These are phyloP conservation scores for Eucera pruinosa DNA, from an alignment of 2,888 invertebrate genomes.

Conservation along the genomic window DNA sequence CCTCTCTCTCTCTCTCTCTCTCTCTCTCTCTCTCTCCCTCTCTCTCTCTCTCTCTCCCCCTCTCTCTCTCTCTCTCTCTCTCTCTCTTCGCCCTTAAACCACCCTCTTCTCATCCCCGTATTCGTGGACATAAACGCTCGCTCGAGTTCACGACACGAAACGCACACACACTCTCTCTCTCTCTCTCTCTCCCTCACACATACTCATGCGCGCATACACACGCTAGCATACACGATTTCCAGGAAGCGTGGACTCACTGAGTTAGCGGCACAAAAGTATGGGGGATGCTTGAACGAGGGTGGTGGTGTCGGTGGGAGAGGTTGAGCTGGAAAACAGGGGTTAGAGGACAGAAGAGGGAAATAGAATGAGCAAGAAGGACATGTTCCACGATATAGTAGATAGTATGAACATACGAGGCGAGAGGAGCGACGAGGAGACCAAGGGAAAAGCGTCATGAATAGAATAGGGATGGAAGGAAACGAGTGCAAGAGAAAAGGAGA, in stretches of 20 bases:
- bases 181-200: too few species aligned
- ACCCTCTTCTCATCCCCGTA: neutral
- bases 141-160: conserved; percentile 40
- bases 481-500: conserved; percentile 18
- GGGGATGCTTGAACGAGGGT: conserved; percentile 54
- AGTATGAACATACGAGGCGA: conserved; percentile 48
- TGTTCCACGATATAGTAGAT: conserved; percentile 46
- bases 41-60: neutral
- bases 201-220: conserved; percentile 40
- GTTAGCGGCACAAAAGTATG: conserved; percentile 61
- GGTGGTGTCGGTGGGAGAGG: conserved; percentile 18
- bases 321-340: conserved; percentile 9
- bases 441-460: neutral
- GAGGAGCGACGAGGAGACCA: conserved; percentile 33
- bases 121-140: conserved; percentile 34
- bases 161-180: too few species aligned
- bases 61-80: neutral
- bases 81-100: neutral
- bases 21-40: neutral
- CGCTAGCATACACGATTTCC: conserved; percentile 53
- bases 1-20: neutral
- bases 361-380: conserved; percentile 57
- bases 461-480: conserved; percentile 20
- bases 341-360: conserved; percentile 14
- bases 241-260: conserved; percentile 61